Evolutionary conservation across 2,113 vertebrate genomes (phyloP), one percentile per base, ranked within the genome.

Genomic region (Pardalotus punctatus): DNA sequence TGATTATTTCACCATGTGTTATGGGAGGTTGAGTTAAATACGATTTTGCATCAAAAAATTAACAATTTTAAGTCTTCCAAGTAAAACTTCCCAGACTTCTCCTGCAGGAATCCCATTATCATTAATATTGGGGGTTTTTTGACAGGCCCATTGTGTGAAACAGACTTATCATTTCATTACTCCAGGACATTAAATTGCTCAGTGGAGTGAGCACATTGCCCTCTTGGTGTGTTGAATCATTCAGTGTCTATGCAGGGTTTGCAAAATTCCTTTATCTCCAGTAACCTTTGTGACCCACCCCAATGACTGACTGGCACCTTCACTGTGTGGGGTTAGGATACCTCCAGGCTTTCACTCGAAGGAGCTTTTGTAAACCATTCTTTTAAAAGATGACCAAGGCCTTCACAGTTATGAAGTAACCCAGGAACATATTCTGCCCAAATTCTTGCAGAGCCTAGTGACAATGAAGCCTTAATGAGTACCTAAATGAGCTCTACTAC

Each of bases 261-360:
- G 89, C 95, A 96, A 93, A 97, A 97, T 96, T 93, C 95, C 94
- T 98, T 98, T 98, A 96, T 98, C 97, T 96, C 65, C 12, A 5
- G 87, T 97, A 95, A 97, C 97, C 97, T 96, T 94, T 93, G 92
- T 97, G 98, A 97, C 98, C 98, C 92, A 94, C 70, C 83, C 93
- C 96, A 84, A 27, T 95, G 94, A 88, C 82, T 92, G 90, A 80
- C 69, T 87, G 95, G 90, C 97, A 96, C 83, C 93, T 94, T 93
- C 81, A 3, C 97, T 93, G 84, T 64, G 78, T 72, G 72, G 80
- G 97, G 90, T 91, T 83, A 66, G 78, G 76, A 94, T 93, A 92
- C 87, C 95, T 97, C 92, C 91, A 96, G 94, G 93, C 91, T 96
- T 96, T 95, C 86, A 57, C 94, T 96, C 72, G 45, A 28, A 94